Evolutionary conservation across 2,797 vertebrate species (phyloP).

Genomic region (Acanthurus lineatus): DNA sequence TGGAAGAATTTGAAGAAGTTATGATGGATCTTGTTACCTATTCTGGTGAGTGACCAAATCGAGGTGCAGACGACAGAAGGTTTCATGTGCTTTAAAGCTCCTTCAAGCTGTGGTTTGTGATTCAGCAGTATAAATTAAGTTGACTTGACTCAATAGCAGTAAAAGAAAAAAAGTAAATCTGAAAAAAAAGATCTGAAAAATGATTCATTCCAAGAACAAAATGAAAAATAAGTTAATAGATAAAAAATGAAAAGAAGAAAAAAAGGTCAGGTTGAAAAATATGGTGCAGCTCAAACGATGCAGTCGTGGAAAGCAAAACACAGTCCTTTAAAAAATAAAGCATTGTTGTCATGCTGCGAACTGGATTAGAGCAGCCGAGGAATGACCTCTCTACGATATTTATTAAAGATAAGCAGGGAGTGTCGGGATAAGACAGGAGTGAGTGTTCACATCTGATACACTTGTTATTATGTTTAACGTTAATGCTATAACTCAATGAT

Average conservation of each 20-base stretch:
- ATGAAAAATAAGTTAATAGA: too few relatives aligned
- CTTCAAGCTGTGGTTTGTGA: too few relatives aligned
- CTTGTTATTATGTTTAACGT: slow-evolving; percentile 68
- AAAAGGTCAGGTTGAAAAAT: neutral
- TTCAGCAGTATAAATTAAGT: neutral
- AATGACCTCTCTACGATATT: slow-evolving; percentile 66
- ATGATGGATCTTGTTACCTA: neutral
- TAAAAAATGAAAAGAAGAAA: neutral
- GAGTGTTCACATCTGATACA: slow-evolving; percentile 65
- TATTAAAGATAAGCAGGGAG: slow-evolving; percentile 74
- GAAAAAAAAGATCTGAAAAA: too few relatives aligned
- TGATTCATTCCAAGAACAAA: too few relatives aligned
- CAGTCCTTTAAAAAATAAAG: slow-evolving; percentile 1
- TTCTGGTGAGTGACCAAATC: neutral
- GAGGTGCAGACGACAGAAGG: too few relatives aligned
- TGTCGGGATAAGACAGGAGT: slow-evolving; percentile 68
- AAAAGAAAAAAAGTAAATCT: neutral
- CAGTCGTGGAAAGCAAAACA: neutral
- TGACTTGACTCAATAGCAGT: neutral
- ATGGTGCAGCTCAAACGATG: slow-evolving; percentile 2
- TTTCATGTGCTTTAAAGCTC: too few relatives aligned
- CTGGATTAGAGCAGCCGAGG: slow-evolving; percentile 37
- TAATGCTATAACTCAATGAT: slow-evolving; percentile 70
- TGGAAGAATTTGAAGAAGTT: neutral
- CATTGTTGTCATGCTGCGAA: slow-evolving; percentile 25